Base-by-base conservation (phyloP, 2,888 invertebrate species). In the Actias luna region DNA sequence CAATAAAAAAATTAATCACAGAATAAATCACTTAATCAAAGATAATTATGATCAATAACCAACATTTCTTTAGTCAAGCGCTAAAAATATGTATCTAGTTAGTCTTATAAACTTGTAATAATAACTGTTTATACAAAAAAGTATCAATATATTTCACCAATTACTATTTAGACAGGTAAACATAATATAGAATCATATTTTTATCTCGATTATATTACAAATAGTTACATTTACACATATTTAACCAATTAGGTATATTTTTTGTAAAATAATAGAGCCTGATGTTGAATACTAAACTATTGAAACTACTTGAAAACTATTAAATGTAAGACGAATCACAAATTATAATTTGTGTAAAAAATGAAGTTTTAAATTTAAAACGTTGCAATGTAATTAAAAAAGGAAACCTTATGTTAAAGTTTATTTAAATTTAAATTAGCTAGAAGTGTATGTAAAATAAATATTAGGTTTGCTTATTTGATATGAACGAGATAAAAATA, bases 21-120 rank as follows among this genome's bases (percentile, higher is more conserved):
- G 76, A 71, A 64, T 70, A 69, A 75, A 78, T 78, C 78, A 82
- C 79, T 74, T 75, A 72, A 73, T 74, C 73, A 68, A 72, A 74
- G 75, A 77, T 73, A 74, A 74, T 75, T 71, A 69, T 63, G 75
- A 75, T 74, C 73, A 77, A 72, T 73, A 73, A 73, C 70, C 74
- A 69, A 69, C 63, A 64, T 64, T 68, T 61, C 46, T 52, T 22
- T 64, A 60, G 59, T 57, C 58, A 64, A 59, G 71, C 68, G 52
- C 62, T 69, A 66, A 61, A 62, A 67, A 68, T 69, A 58, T 67
- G 61, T 63, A 65, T 60, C 61, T 58, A 70, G 64, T 71, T 65
- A 73, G 67, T 65, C 69, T 67, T 71, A 72, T 67, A 74, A 74
- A 68, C 65, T 70, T 69, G 69, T 73, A 79, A 71, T 83, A 83